Evolutionary conservation across 2,113 vertebrate species (phyloP).

Genomic region (Lepisosteus oculatus): DNA sequence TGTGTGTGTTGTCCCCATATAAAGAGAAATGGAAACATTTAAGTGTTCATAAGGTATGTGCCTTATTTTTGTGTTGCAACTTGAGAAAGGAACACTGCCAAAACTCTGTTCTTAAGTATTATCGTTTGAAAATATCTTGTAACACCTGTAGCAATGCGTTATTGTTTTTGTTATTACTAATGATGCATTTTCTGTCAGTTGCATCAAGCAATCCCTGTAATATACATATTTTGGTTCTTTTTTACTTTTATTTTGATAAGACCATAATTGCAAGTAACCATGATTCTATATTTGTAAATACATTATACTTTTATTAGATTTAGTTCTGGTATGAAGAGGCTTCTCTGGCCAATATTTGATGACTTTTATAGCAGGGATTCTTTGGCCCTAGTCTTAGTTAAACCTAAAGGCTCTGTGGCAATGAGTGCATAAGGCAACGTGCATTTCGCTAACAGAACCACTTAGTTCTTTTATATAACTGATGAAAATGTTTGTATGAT

Average conservation of each 20-base stretch:
- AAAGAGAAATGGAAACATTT: slow-evolving; percentile 28
- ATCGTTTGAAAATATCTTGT: slow-evolving; percentile 55
- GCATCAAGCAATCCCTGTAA: slow-evolving; percentile 56
- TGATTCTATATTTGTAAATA: slow-evolving; percentile 84
- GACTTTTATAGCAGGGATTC: slow-evolving; percentile 67
- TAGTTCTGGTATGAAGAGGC: slow-evolving; percentile 69
- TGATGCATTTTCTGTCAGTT: slow-evolving; percentile 49
- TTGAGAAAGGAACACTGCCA: slow-evolving; percentile 72
- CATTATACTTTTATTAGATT: slow-evolving; percentile 80
- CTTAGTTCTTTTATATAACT: slow-evolving; percentile 90
- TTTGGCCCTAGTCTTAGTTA: slow-evolving; percentile 61
- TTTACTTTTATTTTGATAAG: slow-evolving; percentile 54
- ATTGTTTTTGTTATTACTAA: slow-evolving; percentile 29
- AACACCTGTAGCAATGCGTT: slow-evolving; percentile 34
- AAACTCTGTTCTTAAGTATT: slow-evolving; percentile 64
- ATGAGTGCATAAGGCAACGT: slow-evolving; percentile 63
- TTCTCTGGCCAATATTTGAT: slow-evolving; percentile 68
- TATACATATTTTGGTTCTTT: slow-evolving; percentile 60
- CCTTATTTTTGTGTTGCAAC: slow-evolving; percentile 83
- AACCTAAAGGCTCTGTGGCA: slow-evolving; percentile 63
- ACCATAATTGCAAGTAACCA: slow-evolving; percentile 65
- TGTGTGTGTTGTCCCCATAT: slow-evolving; percentile 25
- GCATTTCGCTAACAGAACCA: slow-evolving; percentile 79
- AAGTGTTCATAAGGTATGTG: slow-evolving; percentile 78
- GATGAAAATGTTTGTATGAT: slow-evolving; percentile 94